These are phyloP conservation scores for Otis tarda DNA, from an alignment of 2,113 vertebrate species.

Conservation along the genomic window DNA sequence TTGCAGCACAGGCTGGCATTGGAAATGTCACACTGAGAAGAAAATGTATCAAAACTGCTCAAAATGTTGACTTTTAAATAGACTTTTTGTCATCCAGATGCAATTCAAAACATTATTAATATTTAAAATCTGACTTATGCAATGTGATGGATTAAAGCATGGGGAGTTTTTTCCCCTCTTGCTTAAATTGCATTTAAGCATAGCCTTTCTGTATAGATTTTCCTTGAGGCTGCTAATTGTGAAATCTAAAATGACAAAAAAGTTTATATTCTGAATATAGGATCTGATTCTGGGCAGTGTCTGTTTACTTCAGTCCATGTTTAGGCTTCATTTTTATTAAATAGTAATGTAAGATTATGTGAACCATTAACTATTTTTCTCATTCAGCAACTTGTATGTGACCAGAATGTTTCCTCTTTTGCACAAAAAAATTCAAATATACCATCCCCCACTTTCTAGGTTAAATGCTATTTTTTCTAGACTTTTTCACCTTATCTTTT, in stretches of 20 bases:
- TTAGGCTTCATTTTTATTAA: background rate
- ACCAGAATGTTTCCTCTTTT: background rate
- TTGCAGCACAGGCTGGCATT: background rate
- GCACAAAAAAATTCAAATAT: background rate
- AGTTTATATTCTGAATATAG: background rate
- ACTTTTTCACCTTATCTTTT: background rate
- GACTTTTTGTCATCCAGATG: background rate
- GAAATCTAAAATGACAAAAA: background rate
- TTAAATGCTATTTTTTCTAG: background rate
- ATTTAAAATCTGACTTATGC: background rate
- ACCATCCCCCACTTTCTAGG: background rate
- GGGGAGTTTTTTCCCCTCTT: background rate
- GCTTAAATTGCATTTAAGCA: background rate
- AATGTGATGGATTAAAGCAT: background rate
- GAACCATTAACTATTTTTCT: background rate
- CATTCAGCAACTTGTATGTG: background rate
- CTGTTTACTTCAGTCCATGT: background rate
- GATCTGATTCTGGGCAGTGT: background rate
- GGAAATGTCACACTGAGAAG: background rate
- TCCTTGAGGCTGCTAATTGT: background rate
- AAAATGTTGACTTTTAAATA: background rate
- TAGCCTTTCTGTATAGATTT: background rate
- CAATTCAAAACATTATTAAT: background rate
- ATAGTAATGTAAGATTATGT: accelerated
- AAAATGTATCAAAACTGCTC: background rate